Evolutionary conservation across 2,113 vertebrate species (phyloP).

Genomic region (Pleuronectes platessa): DNA sequence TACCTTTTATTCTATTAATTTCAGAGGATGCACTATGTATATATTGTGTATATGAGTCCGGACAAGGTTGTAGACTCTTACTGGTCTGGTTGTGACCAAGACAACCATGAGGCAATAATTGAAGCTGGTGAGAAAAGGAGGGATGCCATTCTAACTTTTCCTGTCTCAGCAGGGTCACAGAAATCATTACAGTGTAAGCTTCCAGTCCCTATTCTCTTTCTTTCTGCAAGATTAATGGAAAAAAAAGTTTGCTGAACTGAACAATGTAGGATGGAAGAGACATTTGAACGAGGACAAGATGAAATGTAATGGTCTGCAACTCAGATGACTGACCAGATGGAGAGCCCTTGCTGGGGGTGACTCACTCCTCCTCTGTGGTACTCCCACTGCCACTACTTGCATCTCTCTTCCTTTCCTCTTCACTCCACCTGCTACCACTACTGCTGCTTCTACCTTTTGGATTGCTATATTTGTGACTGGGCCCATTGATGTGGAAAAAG

Average conservation of each 20-base stretch:
- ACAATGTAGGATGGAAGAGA: slow-evolving; percentile 20
- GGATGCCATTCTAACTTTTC: slow-evolving; percentile 2
- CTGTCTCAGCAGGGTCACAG: slow-evolving; percentile 43
- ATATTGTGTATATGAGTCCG: no score
- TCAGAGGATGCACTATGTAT: no score
- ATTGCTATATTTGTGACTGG: slow-evolving; percentile 83
- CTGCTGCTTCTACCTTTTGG: slow-evolving; percentile 72
- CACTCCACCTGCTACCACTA: slow-evolving; percentile 57
- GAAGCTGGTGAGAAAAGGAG: neutral
- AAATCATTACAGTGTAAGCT: slow-evolving; percentile 33
- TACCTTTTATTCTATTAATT: no score
- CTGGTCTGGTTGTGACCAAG: neutral
- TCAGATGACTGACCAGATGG: slow-evolving; percentile 68
- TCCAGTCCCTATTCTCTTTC: slow-evolving; percentile 26
- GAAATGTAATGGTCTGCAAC: slow-evolving; percentile 56
- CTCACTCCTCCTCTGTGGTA: slow-evolving; percentile 61
- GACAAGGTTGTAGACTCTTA: no score
- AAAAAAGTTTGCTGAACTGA: slow-evolving; percentile 50
- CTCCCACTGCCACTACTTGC: slow-evolving; percentile 58
- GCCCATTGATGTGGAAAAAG: slow-evolving; percentile 84
- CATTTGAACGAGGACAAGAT: slow-evolving; percentile 57
- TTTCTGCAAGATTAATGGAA: slow-evolving; percentile 38
- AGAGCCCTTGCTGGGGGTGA: slow-evolving; percentile 68
- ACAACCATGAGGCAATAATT: neutral
- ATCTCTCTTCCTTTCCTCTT: slow-evolving; percentile 53